Evolutionary conservation across 2,888 invertebrate genomes (phyloP), one percentile per base, ranked within the genome.

Genomic region (Eledone cirrhosa): DNA sequence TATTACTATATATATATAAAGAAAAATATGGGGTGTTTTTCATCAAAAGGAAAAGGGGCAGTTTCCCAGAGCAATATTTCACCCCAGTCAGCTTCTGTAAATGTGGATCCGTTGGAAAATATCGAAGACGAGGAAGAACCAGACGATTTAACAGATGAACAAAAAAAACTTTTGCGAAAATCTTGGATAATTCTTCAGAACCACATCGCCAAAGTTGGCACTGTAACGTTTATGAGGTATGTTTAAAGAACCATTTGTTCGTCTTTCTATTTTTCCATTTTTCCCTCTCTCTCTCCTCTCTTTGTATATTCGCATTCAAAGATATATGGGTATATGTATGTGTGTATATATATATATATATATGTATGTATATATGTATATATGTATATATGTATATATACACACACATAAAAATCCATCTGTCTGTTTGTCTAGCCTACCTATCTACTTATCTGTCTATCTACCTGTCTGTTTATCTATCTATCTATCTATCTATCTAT

Each of bases 111-210:
- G n/a, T n/a, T n/a, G n/a, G n/a, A n/a, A n/a, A n/a, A n/a, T n/a
- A n/a, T n/a, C n/a, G n/a, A n/a, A 3, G 41, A 33, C 22, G 41
- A 31, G 4, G 69, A 69, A 33, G 69, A 69, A 33, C 69, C 69
- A 4, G 33, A 31, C 16, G 31, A 33, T 69, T n/a, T 69, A 0
- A n/a, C 31, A 2, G 69, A 69, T 29, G 31, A 69, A 13, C 69
- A 69, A 7, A 69, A 69, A 69, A 69, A 69, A 69, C 69, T 69
- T 27, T 22, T 69, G n/a, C 69, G 69, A n/a, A 69, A 69, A 69
- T 69, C 69, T n/a, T 69, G 69, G 69, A 7, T 69, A n/a, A 69
- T 69, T 27, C 69, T 69, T 69, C 69, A 69, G 69, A 69, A 69
- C n/a, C 29, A 69, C 27, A 69, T 69, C n/a, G 31, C 69, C 29